phyloP scores from a whole-genome alignment of 2,113 vertebrate genomes.

The Nipponia nippon region DNA sequence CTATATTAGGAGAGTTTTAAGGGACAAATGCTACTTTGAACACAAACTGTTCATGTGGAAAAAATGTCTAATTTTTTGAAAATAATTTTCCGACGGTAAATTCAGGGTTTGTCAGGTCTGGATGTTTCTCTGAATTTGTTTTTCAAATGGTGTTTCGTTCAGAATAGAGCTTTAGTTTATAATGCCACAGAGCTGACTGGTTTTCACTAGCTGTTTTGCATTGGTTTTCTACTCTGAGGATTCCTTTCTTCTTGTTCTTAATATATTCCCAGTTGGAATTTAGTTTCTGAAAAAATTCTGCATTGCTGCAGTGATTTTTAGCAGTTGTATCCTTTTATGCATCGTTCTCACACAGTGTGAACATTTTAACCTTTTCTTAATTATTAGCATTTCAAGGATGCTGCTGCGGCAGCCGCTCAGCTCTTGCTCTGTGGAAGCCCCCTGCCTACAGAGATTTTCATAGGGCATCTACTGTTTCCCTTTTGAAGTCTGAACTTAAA shows the following conservation, averaged over 20 bases:
- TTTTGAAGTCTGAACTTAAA: constrained; percentile 65
- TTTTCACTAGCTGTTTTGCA: not conserved
- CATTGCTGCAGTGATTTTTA: constrained; percentile 8
- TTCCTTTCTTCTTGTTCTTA: constrained; percentile 51
- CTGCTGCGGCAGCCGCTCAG: not conserved
- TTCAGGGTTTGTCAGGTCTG: not conserved
- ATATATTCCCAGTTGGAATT: constrained; percentile 60
- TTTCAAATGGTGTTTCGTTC: not conserved
- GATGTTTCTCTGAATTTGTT: not conserved
- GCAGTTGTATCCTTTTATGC: constrained; percentile 42
- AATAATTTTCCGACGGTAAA: not conserved
- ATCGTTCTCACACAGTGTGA: constrained; percentile 42
- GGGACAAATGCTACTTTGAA: not conserved
- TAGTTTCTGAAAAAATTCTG: not conserved
- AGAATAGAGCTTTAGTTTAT: not conserved
- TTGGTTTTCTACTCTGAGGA: not conserved
- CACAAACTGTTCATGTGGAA: not conserved
- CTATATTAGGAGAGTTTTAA: not conserved
- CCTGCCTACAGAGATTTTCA: constrained; percentile 27
- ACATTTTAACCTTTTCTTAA: constrained; percentile 70
- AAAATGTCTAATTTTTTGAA: not conserved
- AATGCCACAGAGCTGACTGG: not conserved
- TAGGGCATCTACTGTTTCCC: not conserved
- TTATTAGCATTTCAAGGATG: constrained; percentile 51
- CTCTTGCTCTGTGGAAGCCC: constrained; percentile 10